phyloP scores from a whole-genome alignment of 2,113 vertebrate genomes.

The Scytalopus superciliaris region DNA sequence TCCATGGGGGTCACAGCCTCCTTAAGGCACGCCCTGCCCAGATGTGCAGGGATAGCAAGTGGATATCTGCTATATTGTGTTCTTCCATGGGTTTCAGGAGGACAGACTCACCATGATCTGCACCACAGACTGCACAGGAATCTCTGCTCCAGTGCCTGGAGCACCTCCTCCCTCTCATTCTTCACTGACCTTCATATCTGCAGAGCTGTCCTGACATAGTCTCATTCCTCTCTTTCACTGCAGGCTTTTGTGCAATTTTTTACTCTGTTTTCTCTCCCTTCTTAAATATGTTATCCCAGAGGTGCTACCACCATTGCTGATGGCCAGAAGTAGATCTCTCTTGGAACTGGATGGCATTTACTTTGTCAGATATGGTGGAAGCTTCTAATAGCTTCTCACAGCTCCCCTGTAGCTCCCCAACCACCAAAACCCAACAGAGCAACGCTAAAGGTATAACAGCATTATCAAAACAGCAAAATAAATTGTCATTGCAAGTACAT shows the following conservation, averaged over 20 bases:
- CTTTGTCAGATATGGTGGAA: neutral
- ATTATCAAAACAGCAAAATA: neutral
- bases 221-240: neutral
- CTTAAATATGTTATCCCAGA: neutral
- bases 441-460: neutral
- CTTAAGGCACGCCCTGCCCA: neutral
- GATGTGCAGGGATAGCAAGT: neutral
- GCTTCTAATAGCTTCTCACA: neutral
- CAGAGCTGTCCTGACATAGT: neutral
- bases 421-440: neutral
- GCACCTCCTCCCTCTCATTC: neutral
- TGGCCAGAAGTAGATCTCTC: neutral
- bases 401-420: neutral
- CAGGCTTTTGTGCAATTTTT: neutral
- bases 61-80: neutral
- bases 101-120: neutral
- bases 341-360: neutral
- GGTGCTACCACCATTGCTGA: neutral
- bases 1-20: neutral
- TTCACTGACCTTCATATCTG: neutral
- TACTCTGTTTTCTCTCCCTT: neutral
- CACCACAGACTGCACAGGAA: neutral
- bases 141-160: neutral
- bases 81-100: neutral
- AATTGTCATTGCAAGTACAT: neutral